A percentile compares a stretch with the other conserved stretches of the same genome.
Evolutionary conservation across 2,888 invertebrate species (phyloP).

Genomic region (Mylabris sibirica): DNA sequence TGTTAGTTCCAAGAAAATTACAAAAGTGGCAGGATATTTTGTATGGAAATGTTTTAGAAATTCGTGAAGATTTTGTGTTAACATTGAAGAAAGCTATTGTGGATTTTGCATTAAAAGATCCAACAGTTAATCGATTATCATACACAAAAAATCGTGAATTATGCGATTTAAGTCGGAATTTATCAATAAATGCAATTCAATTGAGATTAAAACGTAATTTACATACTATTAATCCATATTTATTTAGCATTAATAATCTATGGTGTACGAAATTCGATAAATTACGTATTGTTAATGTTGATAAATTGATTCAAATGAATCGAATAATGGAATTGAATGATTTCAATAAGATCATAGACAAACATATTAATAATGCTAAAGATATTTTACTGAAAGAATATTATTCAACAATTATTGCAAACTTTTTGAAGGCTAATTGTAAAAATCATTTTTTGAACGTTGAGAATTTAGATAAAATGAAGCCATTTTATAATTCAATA

Average conservation of each 20-base stretch:
- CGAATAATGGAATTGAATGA: slow-evolving; percentile 74
- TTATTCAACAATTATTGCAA: slow-evolving; percentile 69
- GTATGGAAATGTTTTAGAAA: slow-evolving; percentile 74
- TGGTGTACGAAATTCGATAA: slow-evolving; percentile 81
- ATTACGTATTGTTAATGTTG: slow-evolving; percentile 68
- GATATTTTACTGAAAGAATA: slow-evolving; percentile 71
- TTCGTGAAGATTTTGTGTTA: slow-evolving; percentile 84
- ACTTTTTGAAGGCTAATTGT: slow-evolving; percentile 68
- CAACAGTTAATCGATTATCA: slow-evolving; percentile 66
- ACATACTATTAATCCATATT: slow-evolving; percentile 81
- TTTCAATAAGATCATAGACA: slow-evolving; percentile 66
- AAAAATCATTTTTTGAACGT: slow-evolving; percentile 71
- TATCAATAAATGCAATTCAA: slow-evolving; percentile 66
- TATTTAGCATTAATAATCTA: slow-evolving; percentile 78
- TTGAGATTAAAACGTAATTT: slow-evolving; percentile 68
- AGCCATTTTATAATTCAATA: slow-evolving; percentile 84
- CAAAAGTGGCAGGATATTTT: slow-evolving; percentile 70
- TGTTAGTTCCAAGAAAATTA: slow-evolving; percentile 69
- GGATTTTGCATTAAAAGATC: slow-evolving; percentile 88
- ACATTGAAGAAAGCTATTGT: slow-evolving; percentile 92
- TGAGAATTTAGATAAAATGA: slow-evolving; percentile 70
- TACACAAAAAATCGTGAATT: slow-evolving; percentile 67
- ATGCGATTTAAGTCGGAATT: slow-evolving; percentile 70
- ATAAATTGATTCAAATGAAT: slow-evolving; percentile 65
- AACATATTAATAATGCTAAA: slow-evolving; percentile 74